phyloP scores from a whole-genome alignment of 2,797 vertebrate species.

The Ctenopoma kingsleyae region DNA sequence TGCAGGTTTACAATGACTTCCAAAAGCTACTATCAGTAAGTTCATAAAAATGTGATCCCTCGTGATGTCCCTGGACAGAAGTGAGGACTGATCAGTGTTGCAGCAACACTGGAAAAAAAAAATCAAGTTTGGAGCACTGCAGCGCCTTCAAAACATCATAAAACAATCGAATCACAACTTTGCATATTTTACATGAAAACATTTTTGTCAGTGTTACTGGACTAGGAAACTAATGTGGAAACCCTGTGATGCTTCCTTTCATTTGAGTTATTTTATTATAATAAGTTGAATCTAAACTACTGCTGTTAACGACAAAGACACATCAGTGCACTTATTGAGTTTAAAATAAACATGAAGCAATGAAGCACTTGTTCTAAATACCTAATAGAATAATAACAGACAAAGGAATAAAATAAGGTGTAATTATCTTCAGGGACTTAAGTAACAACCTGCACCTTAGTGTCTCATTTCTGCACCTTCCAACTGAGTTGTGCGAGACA shows the following conservation, averaged over 20 bases:
- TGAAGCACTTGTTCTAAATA: neutral
- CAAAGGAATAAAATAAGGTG: neutral
- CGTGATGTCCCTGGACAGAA: neutral
- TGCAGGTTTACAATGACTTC: neutral
- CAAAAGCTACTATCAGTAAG: neutral
- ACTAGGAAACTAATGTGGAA: too few relatives aligned
- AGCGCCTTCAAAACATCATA: neutral
- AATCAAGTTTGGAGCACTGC: neutral
- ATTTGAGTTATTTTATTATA: too few relatives aligned
- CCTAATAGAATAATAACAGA: neutral
- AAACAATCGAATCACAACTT: neutral
- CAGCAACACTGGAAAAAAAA: neutral
- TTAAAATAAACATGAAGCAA: conserved; percentile 5
- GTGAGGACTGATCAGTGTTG: neutral
- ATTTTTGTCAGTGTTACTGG: too few relatives aligned
- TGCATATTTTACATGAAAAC: neutral
- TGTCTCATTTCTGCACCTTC: conserved; percentile 24
- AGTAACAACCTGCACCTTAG: conserved; percentile 7
- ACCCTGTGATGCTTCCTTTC: too few relatives aligned
- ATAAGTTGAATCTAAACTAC: neutral
- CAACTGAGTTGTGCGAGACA: conserved; percentile 33
- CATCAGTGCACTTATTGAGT: neutral
- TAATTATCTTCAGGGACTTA: conserved; percentile 17
- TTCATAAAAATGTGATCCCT: neutral
- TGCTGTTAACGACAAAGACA: neutral